These are phyloP conservation scores for Drosophila barbarae DNA, from an alignment of 2,888 invertebrate genomes.

Conservation along the genomic window DNA sequence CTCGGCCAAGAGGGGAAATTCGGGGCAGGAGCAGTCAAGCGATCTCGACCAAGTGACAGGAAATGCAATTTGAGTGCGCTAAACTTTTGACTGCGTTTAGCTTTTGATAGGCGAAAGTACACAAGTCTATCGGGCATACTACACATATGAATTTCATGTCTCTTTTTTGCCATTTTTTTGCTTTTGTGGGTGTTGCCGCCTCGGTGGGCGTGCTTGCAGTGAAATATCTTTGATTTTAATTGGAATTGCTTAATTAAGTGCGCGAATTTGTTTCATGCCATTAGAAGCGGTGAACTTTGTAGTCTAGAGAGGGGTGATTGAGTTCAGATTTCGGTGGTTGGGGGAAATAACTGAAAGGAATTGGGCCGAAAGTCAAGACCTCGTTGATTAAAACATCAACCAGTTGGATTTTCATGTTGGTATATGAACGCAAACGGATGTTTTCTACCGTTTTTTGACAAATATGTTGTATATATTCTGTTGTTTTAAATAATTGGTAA, in stretches of 20 bases:
- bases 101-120: slow-evolving; percentile 66
- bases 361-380: slow-evolving; percentile 3
- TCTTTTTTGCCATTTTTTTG: slow-evolving; percentile 5
- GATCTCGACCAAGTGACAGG: slow-evolving; percentile 69
- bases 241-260: slow-evolving; percentile 69
- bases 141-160: slow-evolving; percentile 29
- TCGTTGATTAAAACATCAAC: background rate
- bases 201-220: slow-evolving; percentile 50
- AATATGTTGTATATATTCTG: background rate
- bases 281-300: slow-evolving; percentile 21
- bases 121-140: slow-evolving; percentile 24
- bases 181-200: slow-evolving; percentile 57
- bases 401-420: background rate
- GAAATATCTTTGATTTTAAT: slow-evolving; percentile 50
- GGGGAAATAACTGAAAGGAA: slow-evolving; percentile 9
- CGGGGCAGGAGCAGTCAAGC: slow-evolving; percentile 38
- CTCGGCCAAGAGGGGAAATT: slow-evolving; percentile 11
- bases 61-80: slow-evolving; percentile 70
- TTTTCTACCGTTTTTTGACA: background rate
- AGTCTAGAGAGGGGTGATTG: slow-evolving; percentile 18
- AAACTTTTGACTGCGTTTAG: slow-evolving; percentile 65
- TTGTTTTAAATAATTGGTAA: background rate
- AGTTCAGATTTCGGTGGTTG: slow-evolving; percentile 4
- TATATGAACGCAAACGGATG: background rate
- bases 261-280: slow-evolving; percentile 23